Conservation (phyloP, 2,888 invertebrate species). For the Torymus aiolomorphi region DNA sequence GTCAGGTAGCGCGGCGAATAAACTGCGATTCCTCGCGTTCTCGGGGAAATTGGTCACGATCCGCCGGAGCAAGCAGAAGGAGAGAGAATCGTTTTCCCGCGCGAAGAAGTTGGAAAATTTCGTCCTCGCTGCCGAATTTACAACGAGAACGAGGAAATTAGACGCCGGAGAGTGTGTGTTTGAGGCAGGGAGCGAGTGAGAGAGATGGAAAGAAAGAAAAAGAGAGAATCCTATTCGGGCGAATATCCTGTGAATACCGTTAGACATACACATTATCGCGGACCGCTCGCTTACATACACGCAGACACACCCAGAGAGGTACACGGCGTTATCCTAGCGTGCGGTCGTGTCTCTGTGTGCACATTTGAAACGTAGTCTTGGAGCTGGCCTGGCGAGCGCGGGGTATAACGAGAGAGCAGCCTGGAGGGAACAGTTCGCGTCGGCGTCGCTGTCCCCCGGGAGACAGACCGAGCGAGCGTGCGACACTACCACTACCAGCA, state of each 20-base stretch:
- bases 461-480: conserved; percentile 7
- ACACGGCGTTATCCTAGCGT: too few species aligned
- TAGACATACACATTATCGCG: conserved; percentile 41
- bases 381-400: neutral
- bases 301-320: too few species aligned
- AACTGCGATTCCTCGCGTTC: neutral
- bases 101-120: conserved; percentile 2
- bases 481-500: conserved; percentile 17
- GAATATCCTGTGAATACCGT: conserved; percentile 16
- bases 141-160: neutral
- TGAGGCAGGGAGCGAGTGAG: neutral
- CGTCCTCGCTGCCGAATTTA: neutral
- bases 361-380: conserved; percentile 45
- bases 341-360: conserved; percentile 6
- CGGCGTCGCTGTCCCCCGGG: conserved; percentile 48
- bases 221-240: conserved; percentile 5
- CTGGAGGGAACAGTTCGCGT: conserved; percentile 59
- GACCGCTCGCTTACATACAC: neutral
- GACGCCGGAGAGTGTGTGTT: neutral
- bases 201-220: neutral
- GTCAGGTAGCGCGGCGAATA: neutral
- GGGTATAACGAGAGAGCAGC: conserved; percentile 56
- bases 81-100: neutral
- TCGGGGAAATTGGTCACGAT: neutral
- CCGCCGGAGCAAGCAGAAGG: neutral